Percentiles rank a stretch among this genome's conserved stretches.
phyloP scores from a whole-genome alignment of 1,140 invertebrate species.

The Drosophila saltans region DNA sequence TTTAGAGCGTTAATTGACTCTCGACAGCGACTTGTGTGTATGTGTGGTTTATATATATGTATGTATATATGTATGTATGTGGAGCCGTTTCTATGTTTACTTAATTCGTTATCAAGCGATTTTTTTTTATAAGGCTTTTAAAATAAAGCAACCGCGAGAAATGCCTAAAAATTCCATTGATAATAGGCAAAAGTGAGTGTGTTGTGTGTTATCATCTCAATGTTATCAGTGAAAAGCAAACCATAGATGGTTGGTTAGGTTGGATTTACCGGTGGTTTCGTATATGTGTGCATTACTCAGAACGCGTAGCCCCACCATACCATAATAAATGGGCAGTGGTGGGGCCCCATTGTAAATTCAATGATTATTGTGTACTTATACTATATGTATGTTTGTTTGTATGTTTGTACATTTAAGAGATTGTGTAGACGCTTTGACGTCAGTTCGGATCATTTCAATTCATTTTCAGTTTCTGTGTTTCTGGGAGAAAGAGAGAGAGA shows the following conservation, averaged over 20 bases:
- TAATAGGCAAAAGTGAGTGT: slow-evolving; percentile 44
- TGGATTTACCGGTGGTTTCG: slow-evolving; percentile 10
- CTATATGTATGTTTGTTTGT: not conserved
- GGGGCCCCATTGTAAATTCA: slow-evolving; percentile 19
- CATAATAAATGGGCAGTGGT: slow-evolving; percentile 23
- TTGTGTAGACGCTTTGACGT: slow-evolving; percentile 62
- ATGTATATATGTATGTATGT: not conserved
- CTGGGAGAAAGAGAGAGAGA: not conserved
- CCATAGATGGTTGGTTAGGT: not conserved
- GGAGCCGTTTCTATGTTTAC: slow-evolving; percentile 48
- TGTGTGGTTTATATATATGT: not conserved
- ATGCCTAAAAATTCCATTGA: slow-evolving; percentile 74
- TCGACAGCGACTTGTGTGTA: slow-evolving; percentile 23
- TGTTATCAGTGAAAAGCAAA: slow-evolving; percentile 9
- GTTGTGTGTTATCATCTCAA: slow-evolving; percentile 6
- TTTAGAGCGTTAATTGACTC: slow-evolving; percentile 46
- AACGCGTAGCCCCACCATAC: slow-evolving; percentile 5
- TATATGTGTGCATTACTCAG: slow-evolving; percentile 51
- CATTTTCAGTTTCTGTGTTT: not conserved
- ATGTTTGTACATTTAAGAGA: not conserved
- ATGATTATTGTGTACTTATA: slow-evolving; percentile 13
- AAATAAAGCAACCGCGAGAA: slow-evolving; percentile 34
- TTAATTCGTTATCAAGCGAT: slow-evolving; percentile 63
- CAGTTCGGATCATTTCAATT: slow-evolving; percentile 26
- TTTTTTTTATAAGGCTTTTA: slow-evolving; percentile 38